Base-by-base conservation (phyloP, 2,888 invertebrate genomes). In the Teinopalpus imperialis region DNA sequence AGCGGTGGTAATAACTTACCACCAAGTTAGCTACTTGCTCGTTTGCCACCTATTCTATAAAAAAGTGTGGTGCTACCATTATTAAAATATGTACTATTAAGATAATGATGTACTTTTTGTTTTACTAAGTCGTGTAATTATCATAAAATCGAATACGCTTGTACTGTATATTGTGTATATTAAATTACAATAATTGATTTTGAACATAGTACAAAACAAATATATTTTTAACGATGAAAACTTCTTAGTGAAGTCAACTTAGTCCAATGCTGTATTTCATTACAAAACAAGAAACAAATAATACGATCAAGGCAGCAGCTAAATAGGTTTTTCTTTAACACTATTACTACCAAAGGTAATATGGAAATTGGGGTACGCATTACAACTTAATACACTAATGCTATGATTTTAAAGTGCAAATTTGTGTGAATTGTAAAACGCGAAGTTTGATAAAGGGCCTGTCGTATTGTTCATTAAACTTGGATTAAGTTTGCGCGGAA, bases 381-480 rank as follows among this genome's bases (percentile, higher is more conserved):
- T 20, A 37, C n/a, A 76, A 64, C 57, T 54, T 59, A 43, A 55
- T 51, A 57, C 41, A 59, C 46, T 18, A 1, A 0, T 1, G 0
- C n/a, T n/a, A 1, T 8, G 0, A 4, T 2, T n/a, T 50, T 69
- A 76, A 55, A 61, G 69, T 67, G 46, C 46, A 35, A 52, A 67
- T 63, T 74, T 13, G 51, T 23, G 54, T 39, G 30, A 66, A 66
- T 73, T 74, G 66, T 73, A 71, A 80, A 80, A 77, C 81, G 67
- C 81, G 81, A 88, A 86, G 86, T 89, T 89, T 89, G 88, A 89
- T 89, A 88, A 89, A 89, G 81, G 82, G 82, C 74, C 88, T 87
- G 89, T 89, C 89, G 82, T 82, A 86, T 87, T 89, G 89, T 89
- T 89, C 86, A 89, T 89, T 89, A 86, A 89, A 89, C 85, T 88